phyloP scores from a whole-genome alignment of 64 coral and sea anemone species.

The Trachythela sp. region DNA sequence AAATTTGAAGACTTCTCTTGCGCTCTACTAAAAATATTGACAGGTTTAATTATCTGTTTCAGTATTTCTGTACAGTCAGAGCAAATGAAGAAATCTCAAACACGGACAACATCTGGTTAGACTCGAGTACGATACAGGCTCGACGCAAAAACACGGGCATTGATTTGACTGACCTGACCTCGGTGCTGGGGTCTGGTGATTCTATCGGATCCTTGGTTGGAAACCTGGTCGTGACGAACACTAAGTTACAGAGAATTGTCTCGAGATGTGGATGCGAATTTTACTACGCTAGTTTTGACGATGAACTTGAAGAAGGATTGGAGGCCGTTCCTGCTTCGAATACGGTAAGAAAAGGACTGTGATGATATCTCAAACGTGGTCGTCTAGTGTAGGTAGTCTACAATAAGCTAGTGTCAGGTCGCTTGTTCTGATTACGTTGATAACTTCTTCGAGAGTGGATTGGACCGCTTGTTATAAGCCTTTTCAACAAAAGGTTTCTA shows the following conservation, averaged over 20 bases:
- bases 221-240: conserved; percentile 45
- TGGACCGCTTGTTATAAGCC: too few species aligned
- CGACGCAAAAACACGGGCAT: conserved; percentile 77
- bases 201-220: conserved; percentile 76
- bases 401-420: too few species aligned
- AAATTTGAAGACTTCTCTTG: not conserved
- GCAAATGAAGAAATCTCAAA: conserved; percentile 72
- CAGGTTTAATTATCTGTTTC: conserved; percentile 7
- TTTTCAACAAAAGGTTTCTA: too few species aligned
- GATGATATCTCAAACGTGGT: not conserved
- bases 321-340: conserved; percentile 55
- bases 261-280: conserved; percentile 87
- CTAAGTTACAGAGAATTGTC: conserved; percentile 84
- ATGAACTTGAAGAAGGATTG: conserved; percentile 71
- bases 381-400: too few species aligned
- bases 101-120: conserved; percentile 72
- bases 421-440: too few species aligned
- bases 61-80: conserved; percentile 93
- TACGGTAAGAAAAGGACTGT: conserved; percentile 54
- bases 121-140: conserved; percentile 70
- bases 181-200: conserved; percentile 87
- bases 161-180: conserved; percentile 59
- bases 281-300: conserved; percentile 76
- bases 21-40: too few species aligned
- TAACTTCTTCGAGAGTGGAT: too few species aligned